Base-by-base conservation (phyloP, 2,113 vertebrate genomes). In the Oryzias melastigma region DNA sequence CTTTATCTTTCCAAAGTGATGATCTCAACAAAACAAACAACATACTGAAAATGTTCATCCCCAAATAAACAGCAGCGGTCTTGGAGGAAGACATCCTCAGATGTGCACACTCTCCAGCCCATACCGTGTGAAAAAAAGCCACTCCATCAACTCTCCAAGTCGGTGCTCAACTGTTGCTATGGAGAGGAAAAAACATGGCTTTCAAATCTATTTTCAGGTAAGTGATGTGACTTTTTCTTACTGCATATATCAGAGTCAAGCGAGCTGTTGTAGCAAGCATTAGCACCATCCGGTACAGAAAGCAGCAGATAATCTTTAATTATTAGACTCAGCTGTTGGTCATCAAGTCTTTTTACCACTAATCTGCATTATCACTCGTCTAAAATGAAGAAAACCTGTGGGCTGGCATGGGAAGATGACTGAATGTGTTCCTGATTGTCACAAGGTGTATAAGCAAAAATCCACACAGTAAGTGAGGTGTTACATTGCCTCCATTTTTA, bases 171-270 rank as follows among this genome's bases (percentile, higher is more conserved):
- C 78, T 76, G 83, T 85, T 88, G 85, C 83, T 82, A 88, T 87
- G 86, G 88, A 74, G 83, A 87, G 67, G 71, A 64, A 79, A 22
- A 82, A 78, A 47, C 65, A 68, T 46, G 49, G 82, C 63, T 79
- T 75, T 83, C 71, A 49, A 58, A 69, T 71, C 87, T 89, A 89
- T 89, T 89, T 87, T 75, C 73, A 77, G 83, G 75, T 22, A 70
- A 77, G 58, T 54, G 29, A 60, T 65, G 65, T 73, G 74, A 62
- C 67, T 62, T 75, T 8, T 74, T 51, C 53, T 40, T 25, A 15
- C 65, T 29, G 71, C 62, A 77, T 68, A 62, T 52, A 78, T 85
- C 58, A 85, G 69, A 82, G 50, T 67, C 68, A 81, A 65, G 65
- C 57, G 72, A 68, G 64, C 51, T 58, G 57, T 57, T 65, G 65